Evolutionary conservation across 92 coral and sea anemone genomes (phyloP).

Genomic region (Paragorgia papillata): DNA sequence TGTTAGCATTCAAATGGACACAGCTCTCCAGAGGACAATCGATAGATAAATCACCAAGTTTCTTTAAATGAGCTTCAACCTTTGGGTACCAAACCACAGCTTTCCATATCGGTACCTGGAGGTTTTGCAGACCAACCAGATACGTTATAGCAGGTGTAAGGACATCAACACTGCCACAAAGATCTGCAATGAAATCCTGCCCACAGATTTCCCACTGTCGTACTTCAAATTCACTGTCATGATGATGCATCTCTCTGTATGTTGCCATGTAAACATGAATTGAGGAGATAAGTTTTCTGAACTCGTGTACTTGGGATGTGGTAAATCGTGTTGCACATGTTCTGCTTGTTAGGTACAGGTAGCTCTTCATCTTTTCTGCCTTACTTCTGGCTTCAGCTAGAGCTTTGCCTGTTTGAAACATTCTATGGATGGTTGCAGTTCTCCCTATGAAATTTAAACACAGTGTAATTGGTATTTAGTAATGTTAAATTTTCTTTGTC

Average conservation of each 20-base stretch:
- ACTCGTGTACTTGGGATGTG: conserved; percentile 23
- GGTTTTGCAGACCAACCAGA: conserved; percentile 11
- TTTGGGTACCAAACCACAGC: conserved; percentile 20
- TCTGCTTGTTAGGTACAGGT: conserved; percentile 17
- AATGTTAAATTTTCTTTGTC: too few relatives aligned
- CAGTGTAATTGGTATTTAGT: too few relatives aligned
- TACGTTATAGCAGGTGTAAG: not conserved
- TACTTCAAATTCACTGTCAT: conserved; percentile 1
- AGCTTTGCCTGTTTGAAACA: conserved; percentile 11
- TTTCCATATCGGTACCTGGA: conserved; percentile 17
- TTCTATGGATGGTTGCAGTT: conserved; percentile 15
- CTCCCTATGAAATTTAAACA: not conserved
- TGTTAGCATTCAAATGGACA: not conserved
- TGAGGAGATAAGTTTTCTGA: conserved; percentile 13
- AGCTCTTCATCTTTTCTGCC: conserved; percentile 7
- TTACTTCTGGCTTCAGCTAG: conserved; percentile 24
- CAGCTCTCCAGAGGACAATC: conserved; percentile 5
- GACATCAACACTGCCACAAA: conserved; percentile 27
- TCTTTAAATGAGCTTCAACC: not conserved
- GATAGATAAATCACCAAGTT: not conserved
- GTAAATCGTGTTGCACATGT: conserved; percentile 32
- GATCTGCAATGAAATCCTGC: conserved; percentile 17
- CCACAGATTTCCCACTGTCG: not conserved
- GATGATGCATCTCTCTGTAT: conserved; percentile 13
- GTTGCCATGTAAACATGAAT: conserved; percentile 30